Conservation (phyloP, 2,888 invertebrate genomes). For the Ormyrus thymus region DNA sequence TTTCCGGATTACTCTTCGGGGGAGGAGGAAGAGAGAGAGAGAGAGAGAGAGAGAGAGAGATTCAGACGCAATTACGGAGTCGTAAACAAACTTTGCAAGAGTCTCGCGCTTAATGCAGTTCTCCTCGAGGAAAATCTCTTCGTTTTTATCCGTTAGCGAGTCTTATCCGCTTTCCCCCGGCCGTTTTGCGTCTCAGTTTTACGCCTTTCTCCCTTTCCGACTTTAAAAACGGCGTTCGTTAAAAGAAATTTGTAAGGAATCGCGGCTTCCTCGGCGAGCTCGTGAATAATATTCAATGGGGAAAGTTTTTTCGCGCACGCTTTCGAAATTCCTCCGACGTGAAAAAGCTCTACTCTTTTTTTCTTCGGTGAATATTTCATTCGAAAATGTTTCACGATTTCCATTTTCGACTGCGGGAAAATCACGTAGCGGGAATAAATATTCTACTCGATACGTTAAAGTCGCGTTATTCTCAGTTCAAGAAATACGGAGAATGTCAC, state of each 20-base stretch:
- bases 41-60: not conserved
- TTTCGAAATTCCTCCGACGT: no score
- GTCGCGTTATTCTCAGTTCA: no score
- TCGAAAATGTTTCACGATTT: not conserved
- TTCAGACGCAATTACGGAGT: constrained; percentile 24
- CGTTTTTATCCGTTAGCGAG: constrained; percentile 6
- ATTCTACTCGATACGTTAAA: no score
- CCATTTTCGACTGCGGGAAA: not conserved
- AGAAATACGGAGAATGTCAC: no score
- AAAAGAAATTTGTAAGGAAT: constrained; percentile 21
- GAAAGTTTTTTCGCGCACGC: constrained; percentile 4
- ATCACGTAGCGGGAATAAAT: no score
- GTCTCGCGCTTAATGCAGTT: constrained; percentile 1
- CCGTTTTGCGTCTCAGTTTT: not conserved
- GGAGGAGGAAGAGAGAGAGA: no score
- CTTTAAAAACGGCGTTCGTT: constrained; percentile 26
- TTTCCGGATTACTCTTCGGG: not conserved
- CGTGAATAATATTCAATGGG: not conserved
- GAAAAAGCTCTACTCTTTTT: not conserved
- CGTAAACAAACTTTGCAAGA: constrained; percentile 39
- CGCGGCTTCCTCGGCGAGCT: not conserved
- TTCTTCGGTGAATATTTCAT: not conserved
- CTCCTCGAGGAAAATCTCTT: constrained; percentile 9
- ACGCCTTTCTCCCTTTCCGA: constrained; percentile 4
- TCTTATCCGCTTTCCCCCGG: constrained; percentile 3